A percentile compares a stretch with the other conserved stretches of the same genome.
Evolutionary conservation across 1,140 invertebrate species (phyloP).

Genomic region (Tetramorium simillimum): DNA sequence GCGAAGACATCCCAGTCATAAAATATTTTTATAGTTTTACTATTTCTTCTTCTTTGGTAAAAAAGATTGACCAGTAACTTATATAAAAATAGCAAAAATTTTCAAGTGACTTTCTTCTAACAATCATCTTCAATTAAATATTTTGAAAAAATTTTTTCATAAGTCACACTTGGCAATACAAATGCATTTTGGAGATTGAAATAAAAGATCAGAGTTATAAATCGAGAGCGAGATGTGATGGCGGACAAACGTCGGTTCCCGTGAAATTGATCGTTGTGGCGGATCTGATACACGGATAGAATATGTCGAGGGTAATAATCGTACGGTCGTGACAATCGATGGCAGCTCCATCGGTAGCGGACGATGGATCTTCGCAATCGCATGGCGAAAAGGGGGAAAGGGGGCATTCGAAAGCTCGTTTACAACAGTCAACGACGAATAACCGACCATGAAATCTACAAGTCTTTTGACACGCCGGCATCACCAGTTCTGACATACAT

Average conservation of each 20-base stretch:
- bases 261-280: slow-evolving; percentile 49
- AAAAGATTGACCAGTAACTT: neutral
- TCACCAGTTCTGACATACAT: neutral
- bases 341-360: slow-evolving; percentile 52
- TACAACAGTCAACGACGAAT: slow-evolving; percentile 33
- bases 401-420: slow-evolving; percentile 44
- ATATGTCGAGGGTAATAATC: slow-evolving; percentile 54
- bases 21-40: neutral
- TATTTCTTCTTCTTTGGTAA: neutral
- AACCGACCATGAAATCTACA: slow-evolving; percentile 22
- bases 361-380: slow-evolving; percentile 41
- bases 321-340: slow-evolving; percentile 52
- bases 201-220: slow-evolving; percentile 52
- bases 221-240: slow-evolving; percentile 38
- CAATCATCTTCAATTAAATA: neutral
- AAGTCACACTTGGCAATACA: neutral
- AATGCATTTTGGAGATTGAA: slow-evolving; percentile 20
- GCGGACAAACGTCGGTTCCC: slow-evolving; percentile 39
- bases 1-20: neutral
- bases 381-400: neutral
- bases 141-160: neutral
- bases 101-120: neutral
- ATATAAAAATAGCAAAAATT: neutral
- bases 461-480: slow-evolving; percentile 20
- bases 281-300: slow-evolving; percentile 24